These are phyloP conservation scores for Brachionus rotundiformis DNA, from an alignment of 1,140 invertebrate genomes.

Conservation along the genomic window DNA sequence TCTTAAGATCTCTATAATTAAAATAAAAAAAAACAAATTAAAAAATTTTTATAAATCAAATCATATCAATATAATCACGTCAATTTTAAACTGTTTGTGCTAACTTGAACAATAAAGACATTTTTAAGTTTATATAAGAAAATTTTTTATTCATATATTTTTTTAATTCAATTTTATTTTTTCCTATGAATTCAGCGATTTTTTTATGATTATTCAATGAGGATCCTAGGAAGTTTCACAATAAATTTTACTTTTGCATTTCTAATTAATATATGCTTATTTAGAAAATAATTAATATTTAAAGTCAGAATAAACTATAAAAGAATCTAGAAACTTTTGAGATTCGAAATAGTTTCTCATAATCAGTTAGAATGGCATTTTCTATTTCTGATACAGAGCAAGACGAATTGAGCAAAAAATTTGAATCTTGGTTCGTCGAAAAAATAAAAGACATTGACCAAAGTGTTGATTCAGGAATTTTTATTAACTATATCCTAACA, in stretches of 20 bases:
- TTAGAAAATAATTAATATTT: background rate
- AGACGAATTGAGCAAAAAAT: background rate
- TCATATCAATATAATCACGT: too few species aligned
- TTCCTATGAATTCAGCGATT: too few species aligned
- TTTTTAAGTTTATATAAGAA: too few species aligned
- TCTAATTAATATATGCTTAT: background rate
- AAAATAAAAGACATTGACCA: background rate
- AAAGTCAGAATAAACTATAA: background rate
- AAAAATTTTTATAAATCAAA: too few species aligned
- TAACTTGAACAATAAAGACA: too few species aligned
- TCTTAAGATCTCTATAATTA: too few species aligned
- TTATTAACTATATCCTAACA: slow-evolving; percentile 18
- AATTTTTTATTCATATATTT: too few species aligned
- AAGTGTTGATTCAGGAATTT: slow-evolving; percentile 7
- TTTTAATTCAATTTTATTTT: too few species aligned
- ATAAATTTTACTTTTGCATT: background rate
- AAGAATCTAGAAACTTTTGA: background rate
- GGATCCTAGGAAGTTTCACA: too few species aligned
- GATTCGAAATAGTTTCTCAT: background rate
- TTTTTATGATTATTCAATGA: too few species aligned
- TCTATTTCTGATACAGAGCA: background rate
- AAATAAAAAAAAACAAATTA: too few species aligned
- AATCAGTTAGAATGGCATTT: background rate
- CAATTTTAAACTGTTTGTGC: too few species aligned
- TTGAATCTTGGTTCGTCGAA: slow-evolving; percentile 2